phyloP scores from a whole-genome alignment of 2,113 vertebrate genomes.

The Gymnarchus niloticus region DNA sequence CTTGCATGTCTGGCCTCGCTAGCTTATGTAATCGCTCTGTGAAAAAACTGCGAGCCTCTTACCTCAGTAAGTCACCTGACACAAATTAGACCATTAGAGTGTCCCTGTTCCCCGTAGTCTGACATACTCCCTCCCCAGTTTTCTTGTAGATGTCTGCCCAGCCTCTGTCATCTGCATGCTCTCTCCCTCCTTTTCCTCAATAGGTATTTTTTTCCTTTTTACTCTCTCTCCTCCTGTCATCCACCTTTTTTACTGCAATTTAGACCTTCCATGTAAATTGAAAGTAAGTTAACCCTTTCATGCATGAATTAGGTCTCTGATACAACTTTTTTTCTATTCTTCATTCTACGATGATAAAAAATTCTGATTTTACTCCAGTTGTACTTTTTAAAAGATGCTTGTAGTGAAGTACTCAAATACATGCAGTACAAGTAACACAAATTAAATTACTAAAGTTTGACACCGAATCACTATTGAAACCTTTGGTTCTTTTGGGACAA shows the following conservation, averaged over 20 bases:
- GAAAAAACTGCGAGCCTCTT: constrained; percentile 82
- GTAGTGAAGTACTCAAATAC: no score
- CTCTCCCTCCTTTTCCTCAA: not conserved
- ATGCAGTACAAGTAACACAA: no score
- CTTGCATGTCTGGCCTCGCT: constrained; percentile 69
- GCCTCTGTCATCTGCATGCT: not conserved
- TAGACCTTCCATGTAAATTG: not conserved
- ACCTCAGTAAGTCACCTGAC: constrained; percentile 81
- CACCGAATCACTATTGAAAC: no score
- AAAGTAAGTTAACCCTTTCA: not conserved
- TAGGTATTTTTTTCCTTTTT: not conserved
- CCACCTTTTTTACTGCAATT: not conserved
- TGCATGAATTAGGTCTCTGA: no score
- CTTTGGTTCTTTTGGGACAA: no score
- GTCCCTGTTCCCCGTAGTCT: constrained; percentile 14
- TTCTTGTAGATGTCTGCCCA: not conserved
- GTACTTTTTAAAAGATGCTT: no score
- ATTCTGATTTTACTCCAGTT: no score
- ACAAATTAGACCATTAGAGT: constrained; percentile 31
- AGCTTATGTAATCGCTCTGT: constrained; percentile 74
- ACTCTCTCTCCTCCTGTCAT: not conserved
- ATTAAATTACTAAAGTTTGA: no score
- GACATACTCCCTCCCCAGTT: not conserved
- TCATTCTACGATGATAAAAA: no score
- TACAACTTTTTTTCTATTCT: no score